Percentiles rank a stretch among this genome's conserved stretches.
These are phyloP conservation scores for Onthophagus taurus DNA, from an alignment of 1,140 invertebrate species.

Conservation along the genomic window DNA sequence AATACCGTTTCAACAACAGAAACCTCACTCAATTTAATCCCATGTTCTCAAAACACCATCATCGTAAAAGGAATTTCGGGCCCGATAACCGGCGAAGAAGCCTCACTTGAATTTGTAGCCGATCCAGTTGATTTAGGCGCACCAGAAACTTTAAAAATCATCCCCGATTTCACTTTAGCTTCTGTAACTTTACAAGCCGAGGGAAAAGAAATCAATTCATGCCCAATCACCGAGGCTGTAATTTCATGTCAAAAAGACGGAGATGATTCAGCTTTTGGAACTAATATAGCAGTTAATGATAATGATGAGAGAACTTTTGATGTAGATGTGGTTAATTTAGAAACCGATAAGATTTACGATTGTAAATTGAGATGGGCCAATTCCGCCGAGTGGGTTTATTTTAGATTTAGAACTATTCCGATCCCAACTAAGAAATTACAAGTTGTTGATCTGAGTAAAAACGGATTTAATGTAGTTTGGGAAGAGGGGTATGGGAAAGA, in stretches of 20 bases:
- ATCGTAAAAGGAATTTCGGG: not conserved
- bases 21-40: not conserved
- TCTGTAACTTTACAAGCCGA: not conserved
- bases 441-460: not conserved
- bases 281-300: not conserved
- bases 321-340: not conserved
- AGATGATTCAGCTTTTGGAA: not conserved
- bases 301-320: not conserved
- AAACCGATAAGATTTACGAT: not conserved
- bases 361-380: not conserved
- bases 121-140: not conserved
- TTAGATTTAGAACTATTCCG: not conserved
- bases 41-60: not conserved
- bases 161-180: not conserved
- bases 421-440: not conserved
- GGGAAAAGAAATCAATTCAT: not conserved
- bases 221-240: not conserved
- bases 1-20: not conserved
- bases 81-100: not conserved
- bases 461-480: constrained; percentile 2
- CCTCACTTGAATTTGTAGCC: not conserved
- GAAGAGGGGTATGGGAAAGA: not conserved
- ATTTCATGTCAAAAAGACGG: not conserved
- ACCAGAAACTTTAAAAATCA: not conserved
- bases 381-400: not conserved